A percentile compares a stretch with the other conserved stretches of the same genome.
Conservation (phyloP, 2,113 vertebrate genomes). For the Cyphomyrus plagiostoma region DNA sequence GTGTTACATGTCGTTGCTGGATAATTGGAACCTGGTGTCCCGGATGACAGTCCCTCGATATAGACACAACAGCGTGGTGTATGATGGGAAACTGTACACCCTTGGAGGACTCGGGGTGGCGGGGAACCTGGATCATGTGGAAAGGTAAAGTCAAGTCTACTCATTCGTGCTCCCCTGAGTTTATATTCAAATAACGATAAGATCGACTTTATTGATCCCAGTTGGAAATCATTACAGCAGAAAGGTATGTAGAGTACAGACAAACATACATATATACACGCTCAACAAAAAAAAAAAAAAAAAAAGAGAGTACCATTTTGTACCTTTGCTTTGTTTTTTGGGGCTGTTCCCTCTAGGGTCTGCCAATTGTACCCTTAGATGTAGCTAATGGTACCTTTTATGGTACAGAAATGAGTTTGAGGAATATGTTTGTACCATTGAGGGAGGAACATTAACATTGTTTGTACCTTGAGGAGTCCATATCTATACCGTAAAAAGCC, state of each 20-base stretch:
- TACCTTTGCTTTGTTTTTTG: too few relatives aligned
- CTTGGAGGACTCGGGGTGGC: conserved; percentile 88
- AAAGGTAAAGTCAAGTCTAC: conserved; percentile 66
- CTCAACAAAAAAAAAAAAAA: too few relatives aligned
- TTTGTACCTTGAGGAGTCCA: too few relatives aligned
- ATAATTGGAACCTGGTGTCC: conserved; percentile 98
- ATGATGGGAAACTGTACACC: conserved; percentile 92
- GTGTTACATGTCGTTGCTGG: conserved; percentile 98
- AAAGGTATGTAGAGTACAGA: background rate
- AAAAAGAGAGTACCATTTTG: too few relatives aligned
- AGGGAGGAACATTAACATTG: background rate
- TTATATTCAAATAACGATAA: background rate
- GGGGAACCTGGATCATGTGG: conserved; percentile 93
- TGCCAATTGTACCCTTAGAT: too few relatives aligned
- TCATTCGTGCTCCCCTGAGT: background rate
- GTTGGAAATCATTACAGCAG: background rate
- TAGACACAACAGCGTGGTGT: conserved; percentile 92
- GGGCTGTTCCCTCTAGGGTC: too few relatives aligned
- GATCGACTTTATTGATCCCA: background rate
- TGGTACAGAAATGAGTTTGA: too few relatives aligned
- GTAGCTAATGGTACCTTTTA: too few relatives aligned
- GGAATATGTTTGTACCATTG: too few relatives aligned
- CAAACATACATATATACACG: background rate
- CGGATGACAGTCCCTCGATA: conserved; percentile 92
- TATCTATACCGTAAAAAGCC: too few relatives aligned